These are phyloP conservation scores for Cygnus atratus DNA, from an alignment of 2,113 vertebrate genomes.

Conservation along the genomic window DNA sequence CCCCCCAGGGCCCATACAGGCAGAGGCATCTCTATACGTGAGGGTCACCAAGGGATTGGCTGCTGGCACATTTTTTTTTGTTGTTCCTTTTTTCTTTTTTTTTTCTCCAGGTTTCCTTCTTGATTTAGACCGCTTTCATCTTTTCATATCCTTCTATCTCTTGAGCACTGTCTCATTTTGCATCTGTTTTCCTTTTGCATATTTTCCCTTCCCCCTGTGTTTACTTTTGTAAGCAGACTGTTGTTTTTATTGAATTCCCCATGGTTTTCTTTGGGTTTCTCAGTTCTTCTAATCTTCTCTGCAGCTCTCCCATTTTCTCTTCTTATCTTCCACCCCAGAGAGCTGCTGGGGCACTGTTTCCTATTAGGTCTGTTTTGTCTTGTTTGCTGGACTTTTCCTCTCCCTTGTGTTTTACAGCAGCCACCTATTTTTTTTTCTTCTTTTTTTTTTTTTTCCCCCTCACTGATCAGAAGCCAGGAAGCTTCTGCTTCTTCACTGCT, in stretches of 20 bases:
- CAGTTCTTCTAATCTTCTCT: constrained; percentile 57
- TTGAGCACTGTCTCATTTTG: constrained; percentile 11
- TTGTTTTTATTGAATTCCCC: constrained; percentile 58
- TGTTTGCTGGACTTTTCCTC: constrained; percentile 28
- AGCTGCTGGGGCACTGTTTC: neutral
- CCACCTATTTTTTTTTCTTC: neutral
- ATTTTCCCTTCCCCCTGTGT: constrained; percentile 44
- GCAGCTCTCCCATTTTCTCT: neutral
- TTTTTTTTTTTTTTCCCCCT: neutral
- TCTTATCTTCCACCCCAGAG: neutral
- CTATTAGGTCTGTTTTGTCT: constrained; percentile 31
- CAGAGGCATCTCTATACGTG: neutral
- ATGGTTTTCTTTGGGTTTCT: constrained; percentile 52
- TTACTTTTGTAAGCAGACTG: constrained; percentile 67
- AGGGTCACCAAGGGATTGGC: neutral
- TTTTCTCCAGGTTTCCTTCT: neutral
- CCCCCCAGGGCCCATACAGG: neutral
- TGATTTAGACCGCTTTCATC: constrained; percentile 12
- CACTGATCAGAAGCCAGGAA: constrained; percentile 7
- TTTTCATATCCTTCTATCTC: constrained; percentile 25
- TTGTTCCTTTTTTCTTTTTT: neutral
- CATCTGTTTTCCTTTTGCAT: constrained; percentile 72
- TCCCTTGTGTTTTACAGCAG: neutral
- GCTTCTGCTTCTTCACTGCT: neutral
- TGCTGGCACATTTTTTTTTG: neutral